Conservation (phyloP, 2,113 vertebrate species). For the Syngnathoides biaculeatus region DNA sequence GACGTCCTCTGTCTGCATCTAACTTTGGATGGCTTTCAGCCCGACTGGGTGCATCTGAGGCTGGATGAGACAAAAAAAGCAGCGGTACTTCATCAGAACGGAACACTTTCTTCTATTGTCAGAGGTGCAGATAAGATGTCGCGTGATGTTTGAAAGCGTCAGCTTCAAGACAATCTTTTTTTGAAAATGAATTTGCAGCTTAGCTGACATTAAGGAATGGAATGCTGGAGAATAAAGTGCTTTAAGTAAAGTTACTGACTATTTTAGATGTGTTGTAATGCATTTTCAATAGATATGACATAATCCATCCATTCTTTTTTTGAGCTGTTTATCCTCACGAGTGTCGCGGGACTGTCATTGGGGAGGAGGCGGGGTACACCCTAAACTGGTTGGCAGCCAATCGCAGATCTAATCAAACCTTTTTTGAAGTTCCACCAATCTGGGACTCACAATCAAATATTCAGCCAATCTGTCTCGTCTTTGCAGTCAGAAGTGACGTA, state of each 20-base stretch:
- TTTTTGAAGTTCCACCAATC: background rate
- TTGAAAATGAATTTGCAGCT: conserved; percentile 15
- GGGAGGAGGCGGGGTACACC: too few species aligned
- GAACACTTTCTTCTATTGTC: conserved; percentile 50
- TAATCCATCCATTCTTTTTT: too few species aligned
- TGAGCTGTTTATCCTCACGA: too few species aligned
- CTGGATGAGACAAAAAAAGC: conserved; percentile 55
- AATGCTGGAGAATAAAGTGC: conserved; percentile 4
- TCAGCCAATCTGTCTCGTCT: background rate
- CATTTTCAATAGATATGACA: background rate
- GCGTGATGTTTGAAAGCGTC: conserved; percentile 40
- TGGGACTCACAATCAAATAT: background rate
- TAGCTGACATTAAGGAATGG: conserved; percentile 15
- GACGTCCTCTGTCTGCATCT: conserved; percentile 36
- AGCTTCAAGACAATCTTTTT: conserved; percentile 25
- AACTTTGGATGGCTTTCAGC: conserved; percentile 46
- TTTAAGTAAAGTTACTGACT: background rate
- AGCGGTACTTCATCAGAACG: conserved; percentile 53
- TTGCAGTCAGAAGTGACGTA: too few species aligned
- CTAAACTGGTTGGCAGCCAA: too few species aligned
- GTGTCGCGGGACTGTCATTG: too few species aligned
- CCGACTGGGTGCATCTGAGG: conserved; percentile 52
- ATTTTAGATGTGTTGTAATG: background rate
- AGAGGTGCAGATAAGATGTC: conserved; percentile 35
- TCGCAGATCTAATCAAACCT: too few species aligned